phyloP scores from a whole-genome alignment of 2,797 vertebrate species.

The Falco berigora region DNA sequence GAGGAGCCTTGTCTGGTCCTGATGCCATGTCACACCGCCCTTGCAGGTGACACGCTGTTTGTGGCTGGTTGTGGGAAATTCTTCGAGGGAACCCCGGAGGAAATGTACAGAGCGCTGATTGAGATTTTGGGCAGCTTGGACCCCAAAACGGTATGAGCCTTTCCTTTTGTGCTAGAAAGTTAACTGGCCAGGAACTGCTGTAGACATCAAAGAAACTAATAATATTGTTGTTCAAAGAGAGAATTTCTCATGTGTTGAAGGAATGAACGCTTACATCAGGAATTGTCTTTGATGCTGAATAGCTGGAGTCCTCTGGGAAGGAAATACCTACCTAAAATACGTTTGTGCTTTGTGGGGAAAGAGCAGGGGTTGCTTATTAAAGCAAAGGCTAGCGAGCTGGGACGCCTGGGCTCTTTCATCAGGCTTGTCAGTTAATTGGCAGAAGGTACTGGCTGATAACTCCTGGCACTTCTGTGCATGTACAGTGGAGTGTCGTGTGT shows the following conservation, averaged over 20 bases:
- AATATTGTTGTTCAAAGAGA: background rate
- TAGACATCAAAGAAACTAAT: background rate
- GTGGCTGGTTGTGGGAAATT: conserved; percentile 97
- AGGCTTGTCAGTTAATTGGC: background rate
- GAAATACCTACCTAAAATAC: background rate
- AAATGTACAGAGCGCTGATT: conserved; percentile 93
- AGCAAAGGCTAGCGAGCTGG: background rate
- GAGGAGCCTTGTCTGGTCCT: background rate
- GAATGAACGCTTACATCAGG: background rate
- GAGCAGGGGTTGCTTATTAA: background rate
- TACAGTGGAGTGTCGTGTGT: background rate
- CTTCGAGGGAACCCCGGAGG: conserved; percentile 94
- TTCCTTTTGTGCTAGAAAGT: background rate
- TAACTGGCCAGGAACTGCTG: background rate
- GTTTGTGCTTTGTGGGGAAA: background rate
- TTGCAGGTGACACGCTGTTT: conserved; percentile 91
- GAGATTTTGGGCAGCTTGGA: conserved; percentile 87
- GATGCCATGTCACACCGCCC: background rate
- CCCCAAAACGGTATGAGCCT: conserved; percentile 81
- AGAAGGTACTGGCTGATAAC: background rate
- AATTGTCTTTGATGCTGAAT: background rate
- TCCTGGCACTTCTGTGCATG: background rate
- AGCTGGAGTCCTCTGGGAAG: background rate
- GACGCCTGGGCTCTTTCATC: background rate
- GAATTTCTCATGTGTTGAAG: background rate